Base-by-base conservation (phyloP, 2,797 vertebrate species). In the Lithobates sylvaticus region DNA sequence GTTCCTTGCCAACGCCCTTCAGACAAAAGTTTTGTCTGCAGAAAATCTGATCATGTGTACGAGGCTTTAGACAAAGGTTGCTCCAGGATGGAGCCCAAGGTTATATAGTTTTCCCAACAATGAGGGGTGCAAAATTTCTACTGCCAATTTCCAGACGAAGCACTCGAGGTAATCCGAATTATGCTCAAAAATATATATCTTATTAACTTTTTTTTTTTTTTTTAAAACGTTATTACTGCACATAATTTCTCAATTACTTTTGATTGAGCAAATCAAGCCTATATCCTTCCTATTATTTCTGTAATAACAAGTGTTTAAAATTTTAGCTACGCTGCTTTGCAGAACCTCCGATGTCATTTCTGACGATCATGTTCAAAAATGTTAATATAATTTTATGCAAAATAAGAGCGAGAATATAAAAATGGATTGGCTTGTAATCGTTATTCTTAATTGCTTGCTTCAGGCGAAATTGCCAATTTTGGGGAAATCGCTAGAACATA, bases 381-480 rank as follows among this genome's bases (percentile, higher is more conserved):
- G 67, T 36, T 86, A 82, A 86, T 82, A 86, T 86, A 67, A 82
- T 82, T 82, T 72, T 61, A 86, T 86, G 79, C 79, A 72, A 86
- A 77, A 86, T 76, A 82, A 73, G 75, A 54, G 58, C 39, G 85
- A 74, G 83, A 83, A 77, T 86, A 86, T 74, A 78, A 87, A 83
- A 87, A 82, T 87, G 85, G 54, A 83, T 78, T 82, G 70, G 85
- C 76, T 83, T 81, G 79, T 78, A 83, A 87, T 87, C 83, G 80
- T 73, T 58, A 78, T 83, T 87, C 84, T 87, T 87, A 87, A 87
- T 87, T 87, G 85, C 80, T 87, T 83, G 80, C 85, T 87, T 83
- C 67, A 61, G 85, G 85, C 80, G 71, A 83, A 87, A 87, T 83
- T 87, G 79, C 27, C 76, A 87, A 83, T 87, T 87, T 87, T 78